Base-by-base conservation (phyloP, 1,140 invertebrate genomes). In the Trichogramma pretiosum region DNA sequence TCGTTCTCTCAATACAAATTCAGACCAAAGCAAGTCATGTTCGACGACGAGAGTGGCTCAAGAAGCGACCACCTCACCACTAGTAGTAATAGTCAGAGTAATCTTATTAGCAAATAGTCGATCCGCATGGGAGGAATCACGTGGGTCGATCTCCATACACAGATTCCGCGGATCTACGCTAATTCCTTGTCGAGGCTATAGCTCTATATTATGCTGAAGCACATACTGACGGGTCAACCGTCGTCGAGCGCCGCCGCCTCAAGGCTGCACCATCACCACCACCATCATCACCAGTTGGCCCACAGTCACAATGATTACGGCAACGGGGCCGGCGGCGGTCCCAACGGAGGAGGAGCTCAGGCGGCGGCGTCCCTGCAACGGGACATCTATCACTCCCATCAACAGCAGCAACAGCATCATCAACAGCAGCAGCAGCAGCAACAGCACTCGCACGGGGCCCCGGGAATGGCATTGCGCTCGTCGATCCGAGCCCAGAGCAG, bases 141-240 rank as follows among this genome's bases (percentile, higher is more conserved):
- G n/a, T n/a, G n/a, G n/a, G n/a, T n/a, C n/a, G n/a, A n/a, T n/a
- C n/a, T n/a, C n/a, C n/a, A n/a, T n/a, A n/a, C n/a, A n/a, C n/a
- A n/a, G n/a, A n/a, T n/a, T n/a, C n/a, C n/a, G n/a, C n/a, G n/a
- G n/a, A n/a, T n/a, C n/a, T n/a, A n/a, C n/a, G n/a, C n/a, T n/a
- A n/a, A n/a, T n/a, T n/a, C n/a, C n/a, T n/a, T n/a, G n/a, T n/a
- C n/a, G n/a, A n/a, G n/a, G n/a, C n/a, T n/a, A n/a, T n/a, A n/a
- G n/a, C n/a, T n/a, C n/a, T n/a, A n/a, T n/a, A 68, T 68, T 56
- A 74, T 74, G 72, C 67, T 73, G 58, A 74, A 74, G 57, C 72
- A 73, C 60, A 74, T 74, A 52, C 59, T 72, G 59, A 70, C 70
- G 62, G 65, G 64, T 57, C 67, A 70, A 53, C 67, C 67, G 61